A percentile compares a stretch with the other conserved stretches of the same genome.
These are phyloP conservation scores for Epinephelus coioides DNA, from an alignment of 2,797 vertebrate genomes.

Conservation along the genomic window DNA sequence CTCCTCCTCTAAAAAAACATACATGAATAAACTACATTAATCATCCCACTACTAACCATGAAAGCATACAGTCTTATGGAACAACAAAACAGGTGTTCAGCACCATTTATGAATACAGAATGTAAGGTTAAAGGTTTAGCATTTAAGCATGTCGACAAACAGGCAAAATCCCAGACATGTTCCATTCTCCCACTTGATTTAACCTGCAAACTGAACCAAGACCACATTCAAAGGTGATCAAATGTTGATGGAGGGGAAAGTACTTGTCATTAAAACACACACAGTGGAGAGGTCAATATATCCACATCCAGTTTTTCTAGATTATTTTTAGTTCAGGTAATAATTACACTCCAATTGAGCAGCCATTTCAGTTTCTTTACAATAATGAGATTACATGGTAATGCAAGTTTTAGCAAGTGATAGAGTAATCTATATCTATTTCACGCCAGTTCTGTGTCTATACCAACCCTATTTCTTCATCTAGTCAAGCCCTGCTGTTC, in stretches of 20 bases:
- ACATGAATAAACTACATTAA: too few species aligned
- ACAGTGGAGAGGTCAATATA: slow-evolving; percentile 9
- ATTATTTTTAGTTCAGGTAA: slow-evolving; percentile 26
- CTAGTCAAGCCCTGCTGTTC: slow-evolving; percentile 1
- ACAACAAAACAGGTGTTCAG: not conserved
- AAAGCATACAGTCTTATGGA: not conserved
- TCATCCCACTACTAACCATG: too few species aligned
- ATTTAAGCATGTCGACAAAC: not conserved
- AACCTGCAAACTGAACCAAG: not conserved
- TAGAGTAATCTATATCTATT: slow-evolving; percentile 38
- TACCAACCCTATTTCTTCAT: slow-evolving; percentile 28
- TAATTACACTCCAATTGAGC: slow-evolving; percentile 21
- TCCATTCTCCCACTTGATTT: not conserved
- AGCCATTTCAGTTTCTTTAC: slow-evolving; percentile 28
- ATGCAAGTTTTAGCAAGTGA: slow-evolving; percentile 34
- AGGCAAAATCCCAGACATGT: not conserved
- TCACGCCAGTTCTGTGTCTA: slow-evolving; percentile 1
- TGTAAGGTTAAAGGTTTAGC: not conserved
- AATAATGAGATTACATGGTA: slow-evolving; percentile 44
- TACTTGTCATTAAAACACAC: not conserved
- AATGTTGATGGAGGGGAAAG: not conserved
- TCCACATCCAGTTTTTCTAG: not conserved
- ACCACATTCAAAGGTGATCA: slow-evolving; percentile 22
- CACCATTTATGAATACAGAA: not conserved
- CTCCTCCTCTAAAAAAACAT: too few species aligned